Evolutionary conservation across 2,888 invertebrate genomes (phyloP), one percentile per base, ranked within the genome.

Genomic region (Argynnis bischoffii): DNA sequence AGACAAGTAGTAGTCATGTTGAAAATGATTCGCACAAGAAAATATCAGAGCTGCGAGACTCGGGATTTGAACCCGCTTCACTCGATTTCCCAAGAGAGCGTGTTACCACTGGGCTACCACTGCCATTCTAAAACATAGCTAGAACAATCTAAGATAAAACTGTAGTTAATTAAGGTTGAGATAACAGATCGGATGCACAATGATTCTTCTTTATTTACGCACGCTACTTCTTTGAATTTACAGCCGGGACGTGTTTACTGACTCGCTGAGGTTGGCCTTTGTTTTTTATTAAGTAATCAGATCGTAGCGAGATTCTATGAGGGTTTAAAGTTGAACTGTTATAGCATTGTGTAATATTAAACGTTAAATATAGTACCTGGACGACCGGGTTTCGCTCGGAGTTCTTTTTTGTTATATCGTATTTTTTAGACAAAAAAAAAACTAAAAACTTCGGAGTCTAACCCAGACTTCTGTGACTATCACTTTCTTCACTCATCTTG

Each of bases 161-260:
- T 55, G 64, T 61, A 51, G 50, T 61, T 61, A 61, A 61, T 51
- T 51, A 50, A 61, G 61, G 14, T n/a, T 6, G 35, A 35, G 50
- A 51, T 51, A 50, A 61, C 51, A 61, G 18, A 67, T 67, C 64
- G 61, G 63, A 61, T 67, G 67, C 61, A 67, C 66, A 64, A 41
- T 55, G 66, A 64, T 69, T 61, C 60, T 72, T 64, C 73, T 70
- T 73, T 73, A 72, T 74, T 74, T 74, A 74, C 26, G 47, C n/a
- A 48, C 35, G 57, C 63, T 66, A 66, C 71, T 61, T 69, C 71
- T 72, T 72, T 66, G 66, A 69, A 75, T 74, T 73, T 74, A 75
- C 74, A 57, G 71, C 63, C 55, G 56, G 66, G 61, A 76, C 76
- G 75, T 76, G 75, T 72, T 74, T 60, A 55, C 71, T 59, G 70